Base-by-base conservation (phyloP, 2,113 vertebrate species). In the Larimichthys polyactis region DNA sequence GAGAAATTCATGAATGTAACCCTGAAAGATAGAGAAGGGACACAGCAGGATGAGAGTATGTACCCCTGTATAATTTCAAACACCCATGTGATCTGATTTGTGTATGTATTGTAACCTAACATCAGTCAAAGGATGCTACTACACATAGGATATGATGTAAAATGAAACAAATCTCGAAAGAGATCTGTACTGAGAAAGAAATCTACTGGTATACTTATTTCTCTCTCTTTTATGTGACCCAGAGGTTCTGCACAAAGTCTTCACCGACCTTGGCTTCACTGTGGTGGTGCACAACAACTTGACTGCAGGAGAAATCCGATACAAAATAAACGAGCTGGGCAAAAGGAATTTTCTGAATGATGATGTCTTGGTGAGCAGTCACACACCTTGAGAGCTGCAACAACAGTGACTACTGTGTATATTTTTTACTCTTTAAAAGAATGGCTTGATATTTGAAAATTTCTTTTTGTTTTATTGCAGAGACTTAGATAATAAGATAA, bases 351-450 rank as follows among this genome's bases (percentile, higher is more conserved):
- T 95, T 19, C 3, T 11, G 4, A 11, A 66, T 9, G 78, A 93
- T 2, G 96, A 97, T 81, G 95, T 94, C 60, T 95, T 97, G 78
- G 90, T 97, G 67, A 95, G 97, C 72, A 92, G 89, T 55, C 29
- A 55, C 24, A 49, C 15, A 36, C 0, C 5, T 27, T 59, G 2
- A 75, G 14, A 75, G 59, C n/a, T 60, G 17, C 7, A 12, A 11
- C 17, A 40, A 29, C 11, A 24, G 11, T 66, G 3, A 32, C 11
- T 12, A 19, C n/a, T 66, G 8, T 36, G 40, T 12, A 32, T 19
- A 19, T 22, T 55, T 16, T 11, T 46, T 55, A 20, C 19, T 64
- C 2, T 49, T 19, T 51, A 22, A 36, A 44, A 20, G 6, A 24
- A 24, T 3, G 24, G 19, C 10, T 32, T 60, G n/a, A 46, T 1